Evolutionary conservation across 2,113 vertebrate species (phyloP), one percentile per base, ranked within the genome.

Genomic region (Dolichallabes microphthalmus): DNA sequence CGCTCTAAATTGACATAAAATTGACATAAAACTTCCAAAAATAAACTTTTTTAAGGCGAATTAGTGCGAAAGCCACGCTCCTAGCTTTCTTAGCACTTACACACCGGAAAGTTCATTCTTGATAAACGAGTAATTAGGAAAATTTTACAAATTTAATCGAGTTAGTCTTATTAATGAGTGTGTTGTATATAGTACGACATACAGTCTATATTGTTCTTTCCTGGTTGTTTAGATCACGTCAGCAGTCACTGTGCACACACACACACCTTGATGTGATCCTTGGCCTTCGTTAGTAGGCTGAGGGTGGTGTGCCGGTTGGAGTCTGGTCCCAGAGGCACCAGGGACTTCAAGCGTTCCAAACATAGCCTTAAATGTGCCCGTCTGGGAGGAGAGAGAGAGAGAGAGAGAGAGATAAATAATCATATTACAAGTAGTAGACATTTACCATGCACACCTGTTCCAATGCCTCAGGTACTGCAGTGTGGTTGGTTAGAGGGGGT

Each of bases 201-300:
- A 30, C 35, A 27, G 53, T 12, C 50, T 14, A 53, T 11, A 55
- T 13, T 0, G 10, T 69, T 57, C 10, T 22, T 69, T 55, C 50
- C 14, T 25, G 27, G n/a, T 32, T 22, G 27, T 82, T 27, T 53
- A 55, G 27, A 52, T 12, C 50, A 55, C 3, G 4, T 68, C 50
- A 55, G 80, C 27, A 57, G 55, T 12, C 9, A 76, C n/a, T 25
- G 17, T 58, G 7, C 52, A 8, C 55, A 11, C 55, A 39, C 1
- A 0, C 79, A 35, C 52, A 60, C 55, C 96, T 97, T 97, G 91
- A 98, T 99, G 94, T 98, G 96, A 89, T 96, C 93, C 92, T 95
- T 96, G 88, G 98, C 97, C 93, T 94, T 96, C 90, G 95, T 98
- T 88, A 99, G 95, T 82, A 98, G 94, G 93, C 97, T 98, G 89